Base-by-base conservation (phyloP, 2,797 vertebrate genomes). In the Melanotaenia trifasciata region DNA sequence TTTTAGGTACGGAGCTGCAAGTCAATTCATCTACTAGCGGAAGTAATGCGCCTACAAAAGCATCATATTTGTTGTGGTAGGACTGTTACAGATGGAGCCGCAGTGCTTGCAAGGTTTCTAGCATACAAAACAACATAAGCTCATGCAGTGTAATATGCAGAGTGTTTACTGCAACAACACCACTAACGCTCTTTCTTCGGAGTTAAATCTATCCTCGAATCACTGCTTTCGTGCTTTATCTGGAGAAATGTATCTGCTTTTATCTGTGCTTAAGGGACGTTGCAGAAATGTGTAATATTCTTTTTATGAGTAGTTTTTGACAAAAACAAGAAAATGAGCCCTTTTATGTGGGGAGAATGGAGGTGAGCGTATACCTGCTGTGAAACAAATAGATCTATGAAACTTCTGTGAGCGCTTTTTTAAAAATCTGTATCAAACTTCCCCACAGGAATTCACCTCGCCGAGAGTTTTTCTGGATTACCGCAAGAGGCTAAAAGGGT, bases 11-110 rank as follows among this genome's bases (percentile, higher is more conserved):
- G 5, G 13, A 28, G 22, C 22, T 53, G 50, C 4, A 53, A 53
- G 13, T 26, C 45, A 2, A 56, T 56, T 51, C 14, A 28, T 43
- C 0, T 30, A 14, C 61, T 10, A 3, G 24, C 35, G 28, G 32
- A 47, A 32, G 59, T 33, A 45, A 81, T 38, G 40, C 33, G 13
- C 26, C 51, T 58, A 51, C 33, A 8, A 51, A 45, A 43, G 9
- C 26, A 56, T 35, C 12, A n/a, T 30, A 59, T 56, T 45, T 20
- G 63, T 63, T 64, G 18, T 69, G 69, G 58, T 58, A n/a, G 33
- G 13, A 20, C 4, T 0, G 40, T 3, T 47, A 18, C 24, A 54
- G 18, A 28, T 7, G 26, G 28, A 64, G 53, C 22, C 24, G 24
- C 18, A 0, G 64, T 22, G 35, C 33, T 60, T 1, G 4, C 35